These are phyloP conservation scores for Thalassarche chlororhynchos DNA, from an alignment of 2,113 vertebrate genomes.

Conservation along the genomic window DNA sequence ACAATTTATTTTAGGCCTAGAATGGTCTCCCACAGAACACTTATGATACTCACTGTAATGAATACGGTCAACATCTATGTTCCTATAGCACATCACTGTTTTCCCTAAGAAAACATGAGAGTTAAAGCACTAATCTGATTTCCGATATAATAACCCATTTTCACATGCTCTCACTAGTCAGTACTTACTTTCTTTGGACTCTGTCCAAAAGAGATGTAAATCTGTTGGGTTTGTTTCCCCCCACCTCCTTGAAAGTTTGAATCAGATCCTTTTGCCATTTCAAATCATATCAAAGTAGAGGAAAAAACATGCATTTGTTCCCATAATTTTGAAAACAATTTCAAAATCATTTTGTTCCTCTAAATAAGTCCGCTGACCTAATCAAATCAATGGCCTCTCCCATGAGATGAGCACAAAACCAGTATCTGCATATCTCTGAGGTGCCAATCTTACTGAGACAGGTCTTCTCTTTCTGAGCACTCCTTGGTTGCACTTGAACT, in stretches of 20 bases:
- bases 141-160: neutral
- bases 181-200: neutral
- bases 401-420: neutral
- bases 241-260: neutral
- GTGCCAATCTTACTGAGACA: neutral
- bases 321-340: neutral
- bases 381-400: neutral
- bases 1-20: neutral
- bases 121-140: constrained; percentile 1
- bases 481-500: neutral
- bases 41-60: neutral
- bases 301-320: neutral
- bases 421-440: neutral
- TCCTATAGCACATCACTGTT: neutral
- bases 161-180: neutral
- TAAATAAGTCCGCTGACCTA: neutral
- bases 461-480: neutral
- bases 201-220: neutral
- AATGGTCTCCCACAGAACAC: neutral
- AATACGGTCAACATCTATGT: neutral
- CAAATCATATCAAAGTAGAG: neutral
- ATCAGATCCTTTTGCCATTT: neutral
- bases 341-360: neutral
- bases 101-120: neutral
- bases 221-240: neutral